Evolutionary conservation across 2,888 invertebrate genomes (phyloP), one percentile per base, ranked within the genome.

Genomic region (Drosophila rellima): DNA sequence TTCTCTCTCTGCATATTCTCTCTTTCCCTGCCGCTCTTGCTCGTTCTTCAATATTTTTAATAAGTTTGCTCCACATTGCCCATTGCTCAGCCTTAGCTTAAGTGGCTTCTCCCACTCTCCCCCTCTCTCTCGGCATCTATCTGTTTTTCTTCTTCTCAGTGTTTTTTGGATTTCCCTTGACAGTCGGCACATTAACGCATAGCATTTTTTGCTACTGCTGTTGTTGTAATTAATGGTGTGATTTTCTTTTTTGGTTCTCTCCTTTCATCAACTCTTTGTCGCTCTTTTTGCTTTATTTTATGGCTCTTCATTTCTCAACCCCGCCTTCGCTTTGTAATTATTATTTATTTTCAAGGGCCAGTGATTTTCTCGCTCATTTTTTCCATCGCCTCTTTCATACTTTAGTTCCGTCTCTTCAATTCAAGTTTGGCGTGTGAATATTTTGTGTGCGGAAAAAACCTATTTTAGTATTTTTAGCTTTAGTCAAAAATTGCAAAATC

Each of bases 301-400:
- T 23, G 20, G 47, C 11, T 13, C 18, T 11, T n/a, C 31, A 1
- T 23, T 7, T 40, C 10, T 18, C 66, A 17, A 20, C 54, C 37
- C 39, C 31, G 33, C 33, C 51, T 29, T 17, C 18, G 15, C 3
- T 61, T 64, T 50, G 67, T 78, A 80, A 80, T 80, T 77, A 80
- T 80, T 80, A 80, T 80, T 77, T 77, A 80, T 77, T 77, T 80
- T 80, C 78, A 80, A 68, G 80, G 80, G 80, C 80, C 80, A 80
- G 42, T 80, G 80, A 80, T 80, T 80, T 79, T 74, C 70, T 71
- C 47, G 63, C 55, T 64, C 23, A 29, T 68, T 72, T 72, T 69
- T 64, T 63, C 61, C 47, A 59, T 59, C 15, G 39, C 44, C 40
- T 63, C 15, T 29, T 29, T 37, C 50, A 15, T 26, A 40, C 26